phyloP scores from a whole-genome alignment of 2,113 vertebrate species.

The Petrocephalus microphthalmus region DNA sequence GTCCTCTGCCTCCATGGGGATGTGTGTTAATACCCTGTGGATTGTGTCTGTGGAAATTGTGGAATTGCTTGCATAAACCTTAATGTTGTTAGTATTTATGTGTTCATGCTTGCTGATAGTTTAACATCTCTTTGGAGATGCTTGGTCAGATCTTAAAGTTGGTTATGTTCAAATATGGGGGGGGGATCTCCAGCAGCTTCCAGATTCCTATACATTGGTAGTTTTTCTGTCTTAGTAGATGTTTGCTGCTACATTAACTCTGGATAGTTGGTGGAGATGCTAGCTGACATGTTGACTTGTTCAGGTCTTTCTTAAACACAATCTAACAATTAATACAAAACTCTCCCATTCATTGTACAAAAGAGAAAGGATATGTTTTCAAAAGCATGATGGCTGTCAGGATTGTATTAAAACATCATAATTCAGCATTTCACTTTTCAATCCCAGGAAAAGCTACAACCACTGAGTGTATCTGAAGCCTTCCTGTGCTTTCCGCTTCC shows the following conservation, averaged over 20 bases:
- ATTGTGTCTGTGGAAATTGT: background rate
- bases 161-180: background rate
- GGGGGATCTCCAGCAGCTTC: background rate
- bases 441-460: background rate
- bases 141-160: background rate
- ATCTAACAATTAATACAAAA: background rate
- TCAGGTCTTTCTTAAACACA: background rate
- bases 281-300: background rate
- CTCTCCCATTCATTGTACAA: background rate
- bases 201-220: background rate
- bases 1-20: background rate
- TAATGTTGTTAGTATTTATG: background rate
- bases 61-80: background rate
- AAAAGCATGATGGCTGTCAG: background rate
- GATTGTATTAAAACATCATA: background rate
- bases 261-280: background rate
- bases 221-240: background rate
- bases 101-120: background rate
- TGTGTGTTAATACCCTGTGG: background rate
- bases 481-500: slow-evolving; percentile 6
- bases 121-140: background rate
- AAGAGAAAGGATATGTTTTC: background rate
- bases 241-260: background rate
- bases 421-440: background rate
- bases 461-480: background rate